Conservation (phyloP, 1,140 invertebrate genomes). For the Drosophila nebulosa region DNA sequence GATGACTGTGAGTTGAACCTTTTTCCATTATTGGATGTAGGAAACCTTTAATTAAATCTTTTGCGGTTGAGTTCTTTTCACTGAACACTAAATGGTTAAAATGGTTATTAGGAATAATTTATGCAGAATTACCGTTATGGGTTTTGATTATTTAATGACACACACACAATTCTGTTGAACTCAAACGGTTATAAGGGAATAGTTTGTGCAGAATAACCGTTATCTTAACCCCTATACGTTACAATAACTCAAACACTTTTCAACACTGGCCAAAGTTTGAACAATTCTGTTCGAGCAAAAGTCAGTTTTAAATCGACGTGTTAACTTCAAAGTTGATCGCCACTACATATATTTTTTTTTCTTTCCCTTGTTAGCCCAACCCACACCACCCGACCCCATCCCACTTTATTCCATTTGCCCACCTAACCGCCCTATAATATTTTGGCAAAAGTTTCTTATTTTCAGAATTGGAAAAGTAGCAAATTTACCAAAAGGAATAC, state of each 20-base stretch:
- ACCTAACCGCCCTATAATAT: constrained; percentile 55
- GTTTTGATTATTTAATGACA: too few species aligned
- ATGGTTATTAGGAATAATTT: too few species aligned
- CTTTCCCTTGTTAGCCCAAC: background rate
- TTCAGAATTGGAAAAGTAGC: constrained; percentile 10
- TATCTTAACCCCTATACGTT: too few species aligned
- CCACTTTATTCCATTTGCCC: background rate
- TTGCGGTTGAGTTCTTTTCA: too few species aligned
- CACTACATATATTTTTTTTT: background rate
- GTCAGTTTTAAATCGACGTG: constrained; percentile 52
- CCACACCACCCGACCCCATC: background rate
- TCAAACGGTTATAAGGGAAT: too few species aligned
- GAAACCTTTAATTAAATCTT: too few species aligned
- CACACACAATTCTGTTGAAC: too few species aligned
- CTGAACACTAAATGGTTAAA: too few species aligned
- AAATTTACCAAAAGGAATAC: constrained; percentile 34
- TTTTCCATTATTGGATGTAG: too few species aligned
- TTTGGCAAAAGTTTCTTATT: constrained; percentile 53
- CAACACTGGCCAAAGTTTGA: background rate
- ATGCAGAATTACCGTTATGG: too few species aligned
- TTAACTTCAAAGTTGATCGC: constrained; percentile 40
- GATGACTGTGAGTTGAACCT: too few species aligned
- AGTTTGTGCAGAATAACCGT: too few species aligned
- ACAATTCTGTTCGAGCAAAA: constrained; percentile 31
- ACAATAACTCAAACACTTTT: background rate